Conservation (phyloP, 2,797 vertebrate genomes). For the Apogon hyalosoma region DNA sequence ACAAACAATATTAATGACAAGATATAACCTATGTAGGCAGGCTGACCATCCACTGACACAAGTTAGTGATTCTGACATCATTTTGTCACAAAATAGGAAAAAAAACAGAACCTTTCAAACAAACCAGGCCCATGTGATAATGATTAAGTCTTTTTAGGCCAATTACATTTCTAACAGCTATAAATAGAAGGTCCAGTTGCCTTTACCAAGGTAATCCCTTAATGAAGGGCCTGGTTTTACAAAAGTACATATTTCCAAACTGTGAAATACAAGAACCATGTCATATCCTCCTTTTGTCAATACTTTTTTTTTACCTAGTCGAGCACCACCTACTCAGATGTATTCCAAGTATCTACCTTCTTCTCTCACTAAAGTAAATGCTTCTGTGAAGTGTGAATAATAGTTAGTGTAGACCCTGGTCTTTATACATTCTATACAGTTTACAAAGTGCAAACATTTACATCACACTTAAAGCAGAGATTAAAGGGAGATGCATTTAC, state of each 20-base stretch:
- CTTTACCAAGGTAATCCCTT: neutral
- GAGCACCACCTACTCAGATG: neutral
- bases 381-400: neutral
- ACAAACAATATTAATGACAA: slow-evolving; percentile 4
- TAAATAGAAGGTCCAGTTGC: neutral
- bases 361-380: neutral
- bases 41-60: slow-evolving; percentile 13
- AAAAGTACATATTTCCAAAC: slow-evolving; percentile 6
- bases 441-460: slow-evolving; percentile 5
- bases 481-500: slow-evolving; percentile 23
- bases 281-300: neutral
- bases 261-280: neutral
- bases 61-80: slow-evolving; percentile 49
- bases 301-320: neutral
- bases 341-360: neutral
- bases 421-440: slow-evolving; percentile 3
- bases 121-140: slow-evolving; percentile 41
- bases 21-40: slow-evolving; percentile 13
- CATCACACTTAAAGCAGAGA: neutral
- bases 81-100: slow-evolving; percentile 42
- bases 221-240: neutral
- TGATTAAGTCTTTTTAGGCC: slow-evolving; percentile 34
- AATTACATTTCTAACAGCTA: neutral
- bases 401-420: neutral
- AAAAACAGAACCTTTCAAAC: slow-evolving; percentile 25